phyloP scores from a whole-genome alignment of 2,888 invertebrate genomes.

The Rhyacophila evoluta region DNA sequence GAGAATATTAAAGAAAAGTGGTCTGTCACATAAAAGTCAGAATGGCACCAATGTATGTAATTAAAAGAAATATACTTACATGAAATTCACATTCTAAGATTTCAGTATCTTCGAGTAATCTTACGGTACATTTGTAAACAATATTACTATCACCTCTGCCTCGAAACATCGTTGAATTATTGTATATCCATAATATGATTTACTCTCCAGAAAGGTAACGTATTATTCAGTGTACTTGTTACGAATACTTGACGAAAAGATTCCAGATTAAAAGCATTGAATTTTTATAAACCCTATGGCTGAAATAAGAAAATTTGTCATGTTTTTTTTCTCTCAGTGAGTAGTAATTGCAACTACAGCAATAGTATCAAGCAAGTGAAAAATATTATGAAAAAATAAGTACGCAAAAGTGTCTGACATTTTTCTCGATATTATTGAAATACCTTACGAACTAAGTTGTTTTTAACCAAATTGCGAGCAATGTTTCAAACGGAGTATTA shows the following conservation, averaged over 20 bases:
- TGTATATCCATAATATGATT: slow-evolving; percentile 15
- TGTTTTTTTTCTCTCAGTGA: too few relatives aligned
- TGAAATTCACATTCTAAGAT: slow-evolving; percentile 94
- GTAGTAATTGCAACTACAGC: too few relatives aligned
- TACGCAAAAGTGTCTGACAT: too few relatives aligned
- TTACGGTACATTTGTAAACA: slow-evolving; percentile 88
- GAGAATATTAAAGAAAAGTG: too few relatives aligned
- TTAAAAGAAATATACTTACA: slow-evolving; percentile 62
- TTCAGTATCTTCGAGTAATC: slow-evolving; percentile 91
- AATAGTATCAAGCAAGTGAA: too few relatives aligned
- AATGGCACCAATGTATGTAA: too few relatives aligned
- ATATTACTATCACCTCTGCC: slow-evolving; percentile 81
- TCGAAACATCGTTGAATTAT: slow-evolving; percentile 68
- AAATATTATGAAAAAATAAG: too few relatives aligned
- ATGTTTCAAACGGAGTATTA: too few relatives aligned
- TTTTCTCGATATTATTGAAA: too few relatives aligned
- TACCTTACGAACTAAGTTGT: too few relatives aligned
- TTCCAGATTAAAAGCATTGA: neutral
- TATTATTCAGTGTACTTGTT: neutral
- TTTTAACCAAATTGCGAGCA: too few relatives aligned
- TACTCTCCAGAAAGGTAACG: neutral
- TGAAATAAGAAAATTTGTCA: neutral
- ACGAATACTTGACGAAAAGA: neutral
- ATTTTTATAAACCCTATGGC: neutral
- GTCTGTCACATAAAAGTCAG: too few relatives aligned